Evolutionary conservation across 1,140 invertebrate genomes (phyloP).

Genomic region (Lamellibrachia luymesi): DNA sequence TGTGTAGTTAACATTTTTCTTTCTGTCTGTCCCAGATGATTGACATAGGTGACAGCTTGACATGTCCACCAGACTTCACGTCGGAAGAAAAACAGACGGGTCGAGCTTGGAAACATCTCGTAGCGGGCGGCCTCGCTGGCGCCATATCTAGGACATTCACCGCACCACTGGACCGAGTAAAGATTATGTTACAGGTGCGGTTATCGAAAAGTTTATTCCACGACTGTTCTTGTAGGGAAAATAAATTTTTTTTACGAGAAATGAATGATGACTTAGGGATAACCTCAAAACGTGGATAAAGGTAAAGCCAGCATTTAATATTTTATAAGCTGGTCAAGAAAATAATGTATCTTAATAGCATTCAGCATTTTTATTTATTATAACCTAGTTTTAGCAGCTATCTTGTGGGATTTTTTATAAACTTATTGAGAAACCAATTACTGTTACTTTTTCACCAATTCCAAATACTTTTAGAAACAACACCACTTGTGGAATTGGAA

Average conservation of each 20-base stretch:
- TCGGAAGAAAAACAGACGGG: conserved; percentile 89
- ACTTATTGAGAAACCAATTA: no score
- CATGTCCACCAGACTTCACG: conserved; percentile 97
- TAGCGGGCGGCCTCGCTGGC: conserved; percentile 94
- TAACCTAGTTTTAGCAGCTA: no score
- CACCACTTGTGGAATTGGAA: no score
- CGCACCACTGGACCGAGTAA: conserved; percentile 93
- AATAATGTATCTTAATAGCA: no score
- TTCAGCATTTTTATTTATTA: no score
- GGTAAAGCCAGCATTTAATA: no score
- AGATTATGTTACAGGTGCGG: conserved; percentile 93
- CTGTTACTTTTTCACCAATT: no score
- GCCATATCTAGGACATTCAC: conserved; percentile 94
- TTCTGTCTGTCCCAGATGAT: conserved; percentile 73
- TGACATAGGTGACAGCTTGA: conserved; percentile 95
- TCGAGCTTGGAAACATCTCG: conserved; percentile 96
- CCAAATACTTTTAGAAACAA: no score
- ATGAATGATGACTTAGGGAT: not conserved
- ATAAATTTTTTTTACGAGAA: not conserved
- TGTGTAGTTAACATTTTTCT: not conserved
- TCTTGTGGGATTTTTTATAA: no score
- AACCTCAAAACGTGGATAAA: not conserved
- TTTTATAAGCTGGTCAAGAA: no score
- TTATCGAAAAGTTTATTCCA: not conserved
- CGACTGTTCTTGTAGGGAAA: not conserved